A percentile compares a stretch with the other conserved stretches of the same genome.
phyloP scores from a whole-genome alignment of 2,113 vertebrate species.

The Chinchilla lanigera region DNA sequence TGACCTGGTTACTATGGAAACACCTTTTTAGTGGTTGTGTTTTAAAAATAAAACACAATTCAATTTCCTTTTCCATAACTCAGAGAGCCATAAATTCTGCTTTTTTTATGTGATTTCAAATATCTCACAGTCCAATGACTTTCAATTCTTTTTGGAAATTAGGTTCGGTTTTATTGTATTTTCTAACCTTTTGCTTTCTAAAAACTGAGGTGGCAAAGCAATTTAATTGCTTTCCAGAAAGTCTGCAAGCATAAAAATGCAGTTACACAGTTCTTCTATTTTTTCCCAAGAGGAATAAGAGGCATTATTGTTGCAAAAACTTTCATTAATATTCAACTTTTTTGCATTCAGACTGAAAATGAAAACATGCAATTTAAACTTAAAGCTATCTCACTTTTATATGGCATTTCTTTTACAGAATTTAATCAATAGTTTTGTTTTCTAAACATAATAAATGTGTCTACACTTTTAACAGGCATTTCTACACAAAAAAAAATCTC shows the following conservation, averaged over 20 bases:
- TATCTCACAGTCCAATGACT: conserved; percentile 68
- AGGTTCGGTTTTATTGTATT: conserved; percentile 76
- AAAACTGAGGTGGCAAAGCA: conserved; percentile 58
- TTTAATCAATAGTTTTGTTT: neutral
- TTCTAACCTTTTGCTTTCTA: conserved; percentile 73
- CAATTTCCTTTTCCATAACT: conserved; percentile 75
- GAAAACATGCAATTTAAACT: neutral
- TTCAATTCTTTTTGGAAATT: conserved; percentile 69
- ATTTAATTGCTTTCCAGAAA: conserved; percentile 72
- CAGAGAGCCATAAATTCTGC: conserved; percentile 63
- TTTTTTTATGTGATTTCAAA: conserved; percentile 66
- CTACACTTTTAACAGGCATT: neutral
- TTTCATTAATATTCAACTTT: conserved; percentile 42
- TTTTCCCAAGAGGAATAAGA: conserved; percentile 27
- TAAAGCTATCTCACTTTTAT: conserved; percentile 25
- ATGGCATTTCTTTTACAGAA: neutral
- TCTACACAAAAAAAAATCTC: neutral
- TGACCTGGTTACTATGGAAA: conserved; percentile 86
- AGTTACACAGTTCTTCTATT: conserved; percentile 10
- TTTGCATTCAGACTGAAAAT: conserved; percentile 55
- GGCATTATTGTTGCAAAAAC: conserved; percentile 48
- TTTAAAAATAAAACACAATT: conserved; percentile 78
- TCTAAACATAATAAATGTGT: conserved; percentile 22
- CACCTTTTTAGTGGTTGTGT: conserved; percentile 74
- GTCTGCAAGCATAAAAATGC: conserved; percentile 58